Evolutionary conservation across 2,113 vertebrate species (phyloP), one percentile per base, ranked within the genome.

Genomic region (Rhagologus leucostigma): DNA sequence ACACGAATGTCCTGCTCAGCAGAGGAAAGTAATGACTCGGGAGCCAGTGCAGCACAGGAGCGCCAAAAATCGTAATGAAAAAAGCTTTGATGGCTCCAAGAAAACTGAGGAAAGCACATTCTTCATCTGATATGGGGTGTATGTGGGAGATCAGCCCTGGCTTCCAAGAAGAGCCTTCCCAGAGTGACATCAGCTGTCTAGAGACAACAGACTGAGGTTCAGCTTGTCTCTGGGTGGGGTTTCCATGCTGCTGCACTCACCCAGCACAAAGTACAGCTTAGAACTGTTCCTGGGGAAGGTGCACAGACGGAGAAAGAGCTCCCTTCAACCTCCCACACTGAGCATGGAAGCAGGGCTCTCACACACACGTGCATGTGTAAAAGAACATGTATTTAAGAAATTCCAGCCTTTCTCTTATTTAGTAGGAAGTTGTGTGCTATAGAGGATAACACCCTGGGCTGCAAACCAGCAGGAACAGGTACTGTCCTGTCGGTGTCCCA

Each of bases 41-140:
- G 81, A 95, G 47, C 16, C 65, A 85, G 26, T 6, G 10, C 44
- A 76, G 75, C 10, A 24, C 6, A 76, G 21, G 63, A 90, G 67
- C 46, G 83, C 88, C 85, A 92, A 96, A 94, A 95, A 60, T 50
- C 70, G 10, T 86, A 96, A 90, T 88, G 85, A 94, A 84, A 75
- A 95, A 62, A 63, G 63, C 60, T 86, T 50, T 96, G 77, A 90
- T 92, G 91, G 87, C 79, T 94, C 42, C 20, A 35, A 87, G 70
- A 63, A 35, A 44, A 70, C 74, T 60, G 69, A 91, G 41, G 11
- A 87, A 93, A 93, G 84, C 82, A 82, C n/a, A 62, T 90, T 83
- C 46, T 80, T 70, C 37, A 74, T 35, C 42, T 68, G 42, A 33
- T 55, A 49, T 0, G 12, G 35, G 19, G 32, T 19, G 4, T 19